Conservation (phyloP, 1,140 invertebrate species). For the Bombus confusus region DNA sequence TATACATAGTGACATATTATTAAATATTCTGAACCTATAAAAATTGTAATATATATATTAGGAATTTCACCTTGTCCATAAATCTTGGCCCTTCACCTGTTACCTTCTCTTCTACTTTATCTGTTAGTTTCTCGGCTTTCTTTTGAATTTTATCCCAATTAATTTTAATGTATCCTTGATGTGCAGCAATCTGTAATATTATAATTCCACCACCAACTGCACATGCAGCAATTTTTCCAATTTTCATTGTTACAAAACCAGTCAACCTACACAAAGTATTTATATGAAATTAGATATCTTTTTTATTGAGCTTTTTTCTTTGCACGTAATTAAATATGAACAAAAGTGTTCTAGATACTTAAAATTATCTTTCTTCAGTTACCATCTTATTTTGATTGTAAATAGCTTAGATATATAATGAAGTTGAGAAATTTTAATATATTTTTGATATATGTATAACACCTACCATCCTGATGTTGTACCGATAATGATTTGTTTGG, state of each 20-base stretch:
- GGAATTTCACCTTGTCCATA: conserved; percentile 88
- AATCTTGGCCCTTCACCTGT: conserved; percentile 87
- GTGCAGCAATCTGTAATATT: conserved; percentile 93
- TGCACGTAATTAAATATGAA: neutral
- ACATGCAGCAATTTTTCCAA: conserved; percentile 94
- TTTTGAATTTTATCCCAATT: conserved; percentile 94
- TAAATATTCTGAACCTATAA: conserved; percentile 37
- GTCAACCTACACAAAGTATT: conserved; percentile 87
- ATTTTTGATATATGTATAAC: conserved; percentile 1
- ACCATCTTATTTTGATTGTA: neutral
- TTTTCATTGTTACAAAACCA: conserved; percentile 94
- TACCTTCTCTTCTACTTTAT: conserved; percentile 91
- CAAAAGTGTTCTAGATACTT: neutral
- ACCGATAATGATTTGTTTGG: conserved; percentile 94
- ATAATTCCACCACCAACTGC: conserved; percentile 94
- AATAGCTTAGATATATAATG: neutral
- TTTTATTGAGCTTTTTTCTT: neutral
- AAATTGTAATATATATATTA: conserved; percentile 10
- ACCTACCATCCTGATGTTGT: conserved; percentile 93
- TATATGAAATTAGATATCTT: conserved; percentile 9
- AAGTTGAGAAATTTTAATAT: neutral
- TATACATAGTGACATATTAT: neutral
- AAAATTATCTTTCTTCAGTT: neutral
- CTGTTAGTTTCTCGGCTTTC: conserved; percentile 90
- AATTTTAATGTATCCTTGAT: conserved; percentile 95